Evolutionary conservation across 2,888 invertebrate genomes (phyloP).

Genomic region (Hirtodrosophila duncani): DNA sequence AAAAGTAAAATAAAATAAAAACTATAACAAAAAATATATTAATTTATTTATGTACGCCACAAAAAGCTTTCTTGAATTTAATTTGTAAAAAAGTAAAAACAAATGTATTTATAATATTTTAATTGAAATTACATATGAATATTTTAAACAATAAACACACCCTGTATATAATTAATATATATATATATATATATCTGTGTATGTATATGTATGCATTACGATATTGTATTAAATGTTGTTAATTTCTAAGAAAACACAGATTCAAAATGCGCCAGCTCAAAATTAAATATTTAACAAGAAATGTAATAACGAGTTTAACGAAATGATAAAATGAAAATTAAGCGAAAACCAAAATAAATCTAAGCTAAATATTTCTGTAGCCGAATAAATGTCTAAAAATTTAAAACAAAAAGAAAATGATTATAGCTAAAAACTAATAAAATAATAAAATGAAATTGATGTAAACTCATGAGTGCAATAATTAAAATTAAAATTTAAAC

Average conservation of each 20-base stretch:
- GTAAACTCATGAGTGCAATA: too few species aligned
- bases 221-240: conserved; percentile 69
- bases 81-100: conserved; percentile 52
- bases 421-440: conserved; percentile 17
- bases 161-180: conserved; percentile 65
- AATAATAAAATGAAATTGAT: too few species aligned
- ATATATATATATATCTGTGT: conserved; percentile 29
- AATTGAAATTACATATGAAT: conserved; percentile 14
- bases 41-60: conserved; percentile 60
- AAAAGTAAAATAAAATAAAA: conserved; percentile 13
- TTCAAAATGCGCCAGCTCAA: conserved; percentile 12
- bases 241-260: conserved; percentile 43
- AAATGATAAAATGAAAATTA: conserved; percentile 9
- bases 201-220: too few species aligned
- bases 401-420: conserved; percentile 11
- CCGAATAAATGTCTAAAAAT: too few species aligned
- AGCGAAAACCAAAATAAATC: too few species aligned
- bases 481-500: background rate
- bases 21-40: conserved; percentile 17
- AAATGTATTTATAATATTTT: conserved; percentile 21
- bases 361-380: too few species aligned
- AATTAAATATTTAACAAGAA: conserved; percentile 6
- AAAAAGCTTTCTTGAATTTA: conserved; percentile 69
- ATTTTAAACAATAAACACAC: conserved; percentile 21
- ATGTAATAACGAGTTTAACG: conserved; percentile 16